These are phyloP conservation scores for Teleiodes luculella DNA, from an alignment of 2,888 invertebrate genomes.

Conservation along the genomic window DNA sequence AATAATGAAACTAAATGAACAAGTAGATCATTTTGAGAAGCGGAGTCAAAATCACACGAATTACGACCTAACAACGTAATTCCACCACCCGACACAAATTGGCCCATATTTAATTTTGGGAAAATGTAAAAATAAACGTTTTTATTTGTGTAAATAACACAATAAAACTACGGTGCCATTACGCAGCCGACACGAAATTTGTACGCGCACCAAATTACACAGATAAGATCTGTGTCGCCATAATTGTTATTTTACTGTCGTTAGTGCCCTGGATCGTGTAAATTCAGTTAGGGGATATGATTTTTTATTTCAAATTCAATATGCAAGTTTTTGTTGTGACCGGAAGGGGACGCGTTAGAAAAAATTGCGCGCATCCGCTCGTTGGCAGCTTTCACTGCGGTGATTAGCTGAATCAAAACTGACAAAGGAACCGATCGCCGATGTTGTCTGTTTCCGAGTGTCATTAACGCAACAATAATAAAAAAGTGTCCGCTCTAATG, in stretches of 20 bases:
- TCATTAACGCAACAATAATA: constrained; percentile 46
- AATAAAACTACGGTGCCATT: constrained; percentile 71
- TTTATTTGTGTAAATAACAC: constrained; percentile 80
- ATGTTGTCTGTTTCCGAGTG: constrained; percentile 27
- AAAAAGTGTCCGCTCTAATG: constrained; percentile 35
- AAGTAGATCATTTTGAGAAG: constrained; percentile 12
- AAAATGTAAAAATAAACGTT: constrained; percentile 79
- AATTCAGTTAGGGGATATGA: constrained; percentile 73
- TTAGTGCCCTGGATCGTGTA: constrained; percentile 70
- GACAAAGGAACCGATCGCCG: constrained; percentile 38
- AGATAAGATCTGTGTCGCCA: constrained; percentile 72
- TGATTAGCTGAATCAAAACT: constrained; percentile 53
- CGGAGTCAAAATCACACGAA: constrained; percentile 47
- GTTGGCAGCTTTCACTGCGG: constrained; percentile 56
- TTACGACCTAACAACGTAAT: constrained; percentile 62
- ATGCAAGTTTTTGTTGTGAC: constrained; percentile 50
- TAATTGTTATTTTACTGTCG: constrained; percentile 75
- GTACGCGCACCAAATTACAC: constrained; percentile 65
- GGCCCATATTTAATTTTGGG: constrained; percentile 77
- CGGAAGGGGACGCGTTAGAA: constrained; percentile 72
- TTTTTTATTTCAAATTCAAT: constrained; percentile 64
- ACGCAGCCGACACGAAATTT: constrained; percentile 57
- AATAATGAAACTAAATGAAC: constrained; percentile 18
- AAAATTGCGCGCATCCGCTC: constrained; percentile 70
- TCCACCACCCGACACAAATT: constrained; percentile 59